Conservation (phyloP, 1,140 invertebrate species). For the Drosophila kohkoa region DNA sequence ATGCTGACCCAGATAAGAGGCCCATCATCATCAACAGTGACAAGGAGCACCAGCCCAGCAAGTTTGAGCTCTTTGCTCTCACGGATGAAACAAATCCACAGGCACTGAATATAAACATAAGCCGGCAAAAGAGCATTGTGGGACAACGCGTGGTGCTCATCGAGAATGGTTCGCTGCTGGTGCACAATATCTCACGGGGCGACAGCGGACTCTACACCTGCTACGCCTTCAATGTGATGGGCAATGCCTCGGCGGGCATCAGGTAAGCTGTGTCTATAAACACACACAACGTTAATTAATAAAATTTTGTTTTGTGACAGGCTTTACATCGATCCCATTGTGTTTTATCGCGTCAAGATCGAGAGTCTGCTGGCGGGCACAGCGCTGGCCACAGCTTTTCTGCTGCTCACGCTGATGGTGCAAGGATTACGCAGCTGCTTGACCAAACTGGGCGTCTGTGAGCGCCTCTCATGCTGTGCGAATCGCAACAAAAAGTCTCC, state of each 20-base stretch:
- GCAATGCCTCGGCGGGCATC: constrained; percentile 90
- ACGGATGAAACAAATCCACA: constrained; percentile 68
- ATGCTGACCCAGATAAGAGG: constrained; percentile 87
- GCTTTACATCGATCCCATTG: constrained; percentile 92
- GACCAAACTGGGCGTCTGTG: constrained; percentile 88
- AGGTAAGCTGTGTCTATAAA: constrained; percentile 50
- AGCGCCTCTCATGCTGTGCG: constrained; percentile 88
- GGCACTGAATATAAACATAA: constrained; percentile 54
- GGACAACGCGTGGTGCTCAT: constrained; percentile 85
- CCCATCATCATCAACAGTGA: constrained; percentile 77
- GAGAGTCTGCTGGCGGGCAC: constrained; percentile 93
- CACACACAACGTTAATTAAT: background rate
- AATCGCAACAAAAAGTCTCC: constrained; percentile 88
- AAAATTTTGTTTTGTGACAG: constrained; percentile 67
- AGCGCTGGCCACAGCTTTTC: constrained; percentile 91
- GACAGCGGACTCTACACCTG: constrained; percentile 96
- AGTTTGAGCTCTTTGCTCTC: constrained; percentile 63
- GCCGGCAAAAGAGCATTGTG: constrained; percentile 61
- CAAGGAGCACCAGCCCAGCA: constrained; percentile 60
- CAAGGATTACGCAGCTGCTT: constrained; percentile 90
- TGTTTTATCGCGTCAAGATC: constrained; percentile 93
- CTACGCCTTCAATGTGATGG: constrained; percentile 92
- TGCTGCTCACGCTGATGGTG: constrained; percentile 91
- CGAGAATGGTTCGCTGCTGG: constrained; percentile 89
- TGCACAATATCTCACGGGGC: constrained; percentile 88